Conservation (phyloP, 2,797 vertebrate genomes). For the Staurois parvus region DNA sequence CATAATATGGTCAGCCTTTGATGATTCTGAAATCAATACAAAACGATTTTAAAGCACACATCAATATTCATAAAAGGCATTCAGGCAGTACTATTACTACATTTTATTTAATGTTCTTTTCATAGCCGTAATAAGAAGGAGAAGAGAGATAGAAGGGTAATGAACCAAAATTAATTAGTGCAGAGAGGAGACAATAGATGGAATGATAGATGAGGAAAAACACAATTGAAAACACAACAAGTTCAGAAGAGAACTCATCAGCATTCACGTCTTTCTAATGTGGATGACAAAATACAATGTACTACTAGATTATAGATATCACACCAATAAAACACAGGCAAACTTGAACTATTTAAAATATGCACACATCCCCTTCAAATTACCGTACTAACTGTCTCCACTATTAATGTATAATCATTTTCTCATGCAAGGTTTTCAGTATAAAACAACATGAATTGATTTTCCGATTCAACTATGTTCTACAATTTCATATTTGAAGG, state of each 20-base stretch:
- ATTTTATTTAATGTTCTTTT: constrained; percentile 42
- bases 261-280: constrained; percentile 10
- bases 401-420: constrained; percentile 3
- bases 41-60: constrained; percentile 14
- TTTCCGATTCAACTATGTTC: neutral
- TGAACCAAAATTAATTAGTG: constrained; percentile 56
- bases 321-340: constrained; percentile 11
- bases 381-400: neutral
- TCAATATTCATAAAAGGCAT: constrained; percentile 44
- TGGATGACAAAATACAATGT: constrained; percentile 26
- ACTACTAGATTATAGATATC: constrained; percentile 24
- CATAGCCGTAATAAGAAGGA: constrained; percentile 32
- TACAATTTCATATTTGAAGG: neutral
- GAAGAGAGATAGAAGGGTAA: constrained; percentile 22
- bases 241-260: constrained; percentile 37
- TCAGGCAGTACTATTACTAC: constrained; percentile 14
- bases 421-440: neutral
- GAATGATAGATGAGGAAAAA: constrained; percentile 39
- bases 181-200: constrained; percentile 40
- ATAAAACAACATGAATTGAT: constrained; percentile 1
- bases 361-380: neutral
- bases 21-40: constrained; percentile 34
- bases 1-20: too few species aligned
- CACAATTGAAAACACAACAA: constrained; percentile 29
- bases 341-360: constrained; percentile 20